Evolutionary conservation across 2,888 invertebrate genomes (phyloP), one percentile per base, ranked within the genome.

Genomic region (Pristionchus maxplancki): DNA sequence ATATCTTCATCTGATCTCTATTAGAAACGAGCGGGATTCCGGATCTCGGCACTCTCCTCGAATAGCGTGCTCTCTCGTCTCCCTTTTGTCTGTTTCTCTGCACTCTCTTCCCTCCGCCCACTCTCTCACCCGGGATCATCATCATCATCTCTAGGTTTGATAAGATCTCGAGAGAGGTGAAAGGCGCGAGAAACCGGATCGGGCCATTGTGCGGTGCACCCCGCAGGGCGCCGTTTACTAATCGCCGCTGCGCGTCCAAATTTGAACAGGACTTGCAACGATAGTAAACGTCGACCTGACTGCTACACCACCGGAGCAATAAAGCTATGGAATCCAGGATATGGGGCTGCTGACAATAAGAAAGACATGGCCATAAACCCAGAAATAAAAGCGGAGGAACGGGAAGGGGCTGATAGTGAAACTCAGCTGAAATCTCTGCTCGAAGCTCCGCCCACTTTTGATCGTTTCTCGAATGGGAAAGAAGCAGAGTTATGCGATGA

Each of bases 161-260:
- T 78, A 78, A 78, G 78, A 78, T 78, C 78, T 78, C 78, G 78
- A 40, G 44, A 88, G 89, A 89, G 88, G 89, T 89, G 89, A 89
- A 89, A 89, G 88, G 40, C 71, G 71, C 78, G 78, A 40, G 44
- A 78, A 78, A 78, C 78, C 44, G 78, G 78, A 78, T 78, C 40
- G 78, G 78, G 78, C 20, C 37, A 74, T 78, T 40, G 78, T 78
- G 28, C 44, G 78, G 28, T 78, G 78, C 78, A 71, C 71, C 78
- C 40, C 40, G 78, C 67, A 67, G 44, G 71, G 78, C 78, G 78
- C 78, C 78, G 78, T 78, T 78, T 78, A 40, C 78, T 28, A 78
- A 78, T 78, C 28, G n/a, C 1, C 44, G 28, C 78, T n/a, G n/a
- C 40, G 37, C 40, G 74, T 74, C 44, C 44, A 78, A 78, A 44